Base-by-base conservation (phyloP, 2,888 invertebrate genomes). In the Torymus aiolomorphi region DNA sequence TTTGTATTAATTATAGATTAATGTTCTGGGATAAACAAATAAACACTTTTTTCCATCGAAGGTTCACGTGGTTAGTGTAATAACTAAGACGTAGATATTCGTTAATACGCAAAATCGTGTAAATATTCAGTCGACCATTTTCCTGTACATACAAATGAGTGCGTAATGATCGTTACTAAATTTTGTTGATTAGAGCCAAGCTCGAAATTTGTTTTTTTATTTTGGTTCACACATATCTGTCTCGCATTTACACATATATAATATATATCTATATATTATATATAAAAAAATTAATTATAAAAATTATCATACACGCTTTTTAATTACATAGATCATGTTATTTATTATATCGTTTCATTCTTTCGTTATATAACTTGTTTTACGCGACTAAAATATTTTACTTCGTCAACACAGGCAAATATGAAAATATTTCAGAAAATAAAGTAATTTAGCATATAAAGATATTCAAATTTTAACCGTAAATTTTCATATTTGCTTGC, bases 291-390 rank as follows among this genome's bases (percentile, higher is more conserved):
- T 66, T 69, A 82, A 80, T 80, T 82, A 77, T 78, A 80, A 82
- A 81, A 82, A 78, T 76, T 82, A 79, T 71, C 51, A 71, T 80
- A 83, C 82, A 82, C 80, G 73, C 70, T 76, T 77, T 71, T 78
- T 79, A 82, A 78, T 82, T 76, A 79, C 81, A 78, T 63, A 65
- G 66, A 77, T 76, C 52, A 73, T 71, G 67, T 24, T 67, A 66
- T 70, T 78, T 20, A 76, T 67, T 78, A 80, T 78, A 73, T 78
- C 54, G 63, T 56, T 79, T 82, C 82, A 82, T 82, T 82, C 76
- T 82, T 81, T 77, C 78, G n/a, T 70, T 65, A 61, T 73, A 76
- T 73, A 79, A 73, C 57, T 56, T 78, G 52, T 78, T 61, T 83
- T 70, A 67, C 49, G 10, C 49, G 20, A 78, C 70, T 80, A 81